A percentile compares a stretch with the other conserved stretches of the same genome.
These are phyloP conservation scores for Lerema accius DNA, from an alignment of 1,140 invertebrate genomes.

Conservation along the genomic window DNA sequence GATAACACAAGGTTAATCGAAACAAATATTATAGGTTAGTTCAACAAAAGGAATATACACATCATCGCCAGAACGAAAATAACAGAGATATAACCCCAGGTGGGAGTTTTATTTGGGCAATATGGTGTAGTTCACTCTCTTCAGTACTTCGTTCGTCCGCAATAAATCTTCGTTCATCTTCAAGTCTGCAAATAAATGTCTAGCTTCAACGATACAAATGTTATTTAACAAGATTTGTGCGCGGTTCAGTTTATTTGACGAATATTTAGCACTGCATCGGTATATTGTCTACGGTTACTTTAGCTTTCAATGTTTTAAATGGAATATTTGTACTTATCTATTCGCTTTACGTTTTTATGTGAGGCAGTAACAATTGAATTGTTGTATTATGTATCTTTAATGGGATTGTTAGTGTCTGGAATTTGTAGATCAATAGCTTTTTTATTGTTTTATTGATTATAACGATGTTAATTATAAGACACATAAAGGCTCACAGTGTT, in stretches of 20 bases:
- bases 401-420: too few species aligned
- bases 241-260: constrained; percentile 38
- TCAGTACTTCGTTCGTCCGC: constrained; percentile 38
- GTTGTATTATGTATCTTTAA: too few species aligned
- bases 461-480: too few species aligned
- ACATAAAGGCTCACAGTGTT: too few species aligned
- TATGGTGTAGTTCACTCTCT: constrained; percentile 45
- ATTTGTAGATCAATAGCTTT: too few species aligned
- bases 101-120: constrained; percentile 55
- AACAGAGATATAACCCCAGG: constrained; percentile 41
- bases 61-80: constrained; percentile 35
- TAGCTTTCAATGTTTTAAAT: constrained; percentile 8
- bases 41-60: constrained; percentile 22
- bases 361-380: too few species aligned
- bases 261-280: constrained; percentile 34
- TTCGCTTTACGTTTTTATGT: too few species aligned
- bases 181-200: constrained; percentile 48
- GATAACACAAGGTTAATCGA: not conserved
- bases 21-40: constrained; percentile 11
- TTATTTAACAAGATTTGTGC: constrained; percentile 44
- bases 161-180: constrained; percentile 53
- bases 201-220: constrained; percentile 37
- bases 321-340: too few species aligned
- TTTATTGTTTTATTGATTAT: too few species aligned
- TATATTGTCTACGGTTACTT: constrained; percentile 17